phyloP scores from a whole-genome alignment of 2,797 vertebrate species.

The Kryptolebias ocellatus region DNA sequence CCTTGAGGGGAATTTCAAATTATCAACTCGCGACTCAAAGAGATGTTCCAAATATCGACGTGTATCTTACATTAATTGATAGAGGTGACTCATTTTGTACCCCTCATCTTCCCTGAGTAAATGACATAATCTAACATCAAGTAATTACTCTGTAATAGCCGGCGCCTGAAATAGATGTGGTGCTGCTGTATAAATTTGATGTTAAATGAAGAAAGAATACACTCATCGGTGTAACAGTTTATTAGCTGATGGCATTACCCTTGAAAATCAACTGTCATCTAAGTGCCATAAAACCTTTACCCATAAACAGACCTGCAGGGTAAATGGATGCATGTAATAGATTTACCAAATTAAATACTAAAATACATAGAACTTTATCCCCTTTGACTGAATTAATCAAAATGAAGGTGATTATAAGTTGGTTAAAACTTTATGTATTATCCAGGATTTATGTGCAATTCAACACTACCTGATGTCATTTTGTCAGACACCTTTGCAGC shows the following conservation, averaged over 20 bases:
- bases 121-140: conserved; percentile 72
- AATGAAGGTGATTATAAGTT: background rate
- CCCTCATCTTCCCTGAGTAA: conserved; percentile 63
- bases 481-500: background rate
- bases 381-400: background rate
- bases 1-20: conserved; percentile 61
- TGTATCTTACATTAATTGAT: conserved; percentile 70
- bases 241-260: conserved; percentile 24
- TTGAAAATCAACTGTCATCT: conserved; percentile 9
- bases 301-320: background rate
- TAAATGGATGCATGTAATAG: background rate
- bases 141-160: conserved; percentile 70
- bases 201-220: conserved; percentile 44
- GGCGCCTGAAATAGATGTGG: conserved; percentile 38
- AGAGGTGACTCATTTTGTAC: conserved; percentile 58
- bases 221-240: conserved; percentile 42
- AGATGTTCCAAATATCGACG: conserved; percentile 53
- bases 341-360: background rate
- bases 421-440: background rate
- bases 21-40: conserved; percentile 50
- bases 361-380: background rate
- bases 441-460: background rate
- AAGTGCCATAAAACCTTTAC: conserved; percentile 6
- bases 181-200: conserved; percentile 52
- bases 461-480: background rate